Conservation (phyloP, 1,140 invertebrate genomes). For the Saxidomus purpurata region DNA sequence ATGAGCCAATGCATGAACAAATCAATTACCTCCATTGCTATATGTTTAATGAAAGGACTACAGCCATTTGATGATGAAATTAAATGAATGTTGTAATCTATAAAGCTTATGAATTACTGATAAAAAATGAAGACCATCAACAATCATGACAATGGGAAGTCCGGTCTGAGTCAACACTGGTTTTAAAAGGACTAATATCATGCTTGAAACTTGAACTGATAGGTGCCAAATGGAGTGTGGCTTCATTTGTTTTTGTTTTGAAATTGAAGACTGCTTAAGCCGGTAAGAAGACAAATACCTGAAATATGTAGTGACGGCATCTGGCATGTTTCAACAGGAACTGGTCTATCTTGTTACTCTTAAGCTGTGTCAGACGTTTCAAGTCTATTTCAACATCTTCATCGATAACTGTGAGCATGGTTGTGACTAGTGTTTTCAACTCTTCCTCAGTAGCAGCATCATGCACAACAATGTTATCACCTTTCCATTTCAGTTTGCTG, state of each 20-base stretch:
- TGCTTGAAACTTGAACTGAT: background rate
- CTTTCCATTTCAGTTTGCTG: slow-evolving; percentile 39
- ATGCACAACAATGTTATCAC: slow-evolving; percentile 1
- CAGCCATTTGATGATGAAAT: no score
- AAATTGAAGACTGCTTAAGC: background rate
- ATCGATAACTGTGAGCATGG: slow-evolving; percentile 28
- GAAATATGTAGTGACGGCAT: slow-evolving; percentile 40
- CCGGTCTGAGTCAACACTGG: background rate
- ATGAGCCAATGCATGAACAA: background rate
- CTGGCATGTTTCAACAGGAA: slow-evolving; percentile 44
- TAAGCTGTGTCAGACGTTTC: slow-evolving; percentile 24
- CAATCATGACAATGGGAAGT: no score
- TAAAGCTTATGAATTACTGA: background rate
- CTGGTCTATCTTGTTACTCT: slow-evolving; percentile 19
- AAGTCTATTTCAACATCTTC: background rate
- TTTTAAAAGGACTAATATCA: background rate
- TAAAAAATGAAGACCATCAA: background rate
- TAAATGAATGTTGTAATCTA: background rate
- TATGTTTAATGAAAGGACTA: background rate
- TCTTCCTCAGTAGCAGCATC: slow-evolving; percentile 12
- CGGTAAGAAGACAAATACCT: background rate
- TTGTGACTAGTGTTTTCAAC: background rate
- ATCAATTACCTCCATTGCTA: background rate
- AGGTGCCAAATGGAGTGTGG: no score
- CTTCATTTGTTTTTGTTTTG: background rate